Percentiles rank a stretch among this genome's conserved stretches.
These are phyloP conservation scores for Eulemur albifrons DNA, from an alignment of 2,797 vertebrate species.

Conservation along the genomic window DNA sequence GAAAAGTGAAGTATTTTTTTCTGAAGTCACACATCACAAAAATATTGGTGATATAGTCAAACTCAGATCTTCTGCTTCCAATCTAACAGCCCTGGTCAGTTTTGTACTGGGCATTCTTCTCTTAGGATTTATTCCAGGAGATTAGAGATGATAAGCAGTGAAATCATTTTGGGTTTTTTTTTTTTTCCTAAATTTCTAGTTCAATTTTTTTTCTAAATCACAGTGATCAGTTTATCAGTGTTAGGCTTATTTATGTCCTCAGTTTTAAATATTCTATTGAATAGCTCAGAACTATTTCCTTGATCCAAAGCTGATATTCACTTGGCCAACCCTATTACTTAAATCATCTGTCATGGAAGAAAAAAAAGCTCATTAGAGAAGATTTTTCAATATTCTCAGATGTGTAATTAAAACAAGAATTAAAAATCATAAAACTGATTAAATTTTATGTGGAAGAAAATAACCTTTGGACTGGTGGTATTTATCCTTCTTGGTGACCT, in stretches of 20 bases:
- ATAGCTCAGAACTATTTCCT: not conserved
- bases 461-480: slow-evolving; percentile 27
- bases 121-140: not conserved
- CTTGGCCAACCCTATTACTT: not conserved
- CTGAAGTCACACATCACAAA: not conserved
- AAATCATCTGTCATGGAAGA: not conserved
- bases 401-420: slow-evolving; percentile 56
- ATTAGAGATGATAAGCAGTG: not conserved
- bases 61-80: not conserved
- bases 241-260: not conserved
- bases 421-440: slow-evolving; percentile 54
- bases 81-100: not conserved
- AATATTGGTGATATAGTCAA: not conserved
- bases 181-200: not conserved
- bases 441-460: slow-evolving; percentile 48
- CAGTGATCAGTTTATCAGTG: not conserved
- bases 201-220: not conserved
- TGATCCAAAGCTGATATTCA: not conserved
- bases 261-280: slow-evolving; percentile 28
- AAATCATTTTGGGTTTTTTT: not conserved
- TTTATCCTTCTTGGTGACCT: slow-evolving; percentile 6
- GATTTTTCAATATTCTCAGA: slow-evolving; percentile 51
- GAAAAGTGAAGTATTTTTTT: not conserved
- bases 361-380: not conserved
- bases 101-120: not conserved